Evolutionary conservation across 2,797 vertebrate genomes (phyloP).

Genomic region (Notoglanidium macrostoma): DNA sequence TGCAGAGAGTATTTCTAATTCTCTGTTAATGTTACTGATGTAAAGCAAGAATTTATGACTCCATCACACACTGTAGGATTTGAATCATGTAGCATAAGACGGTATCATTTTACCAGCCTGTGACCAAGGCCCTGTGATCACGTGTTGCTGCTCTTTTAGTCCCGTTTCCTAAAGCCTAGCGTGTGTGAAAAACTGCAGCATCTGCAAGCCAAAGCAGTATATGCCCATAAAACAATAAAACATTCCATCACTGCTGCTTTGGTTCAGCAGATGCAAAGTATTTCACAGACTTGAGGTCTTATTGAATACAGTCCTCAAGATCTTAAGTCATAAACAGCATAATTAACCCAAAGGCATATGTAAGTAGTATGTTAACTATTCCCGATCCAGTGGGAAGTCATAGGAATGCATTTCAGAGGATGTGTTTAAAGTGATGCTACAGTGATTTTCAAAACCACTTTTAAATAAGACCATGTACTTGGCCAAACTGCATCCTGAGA

Average conservation of each 20-base stretch:
- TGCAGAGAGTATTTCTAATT: background rate
- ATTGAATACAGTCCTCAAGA: conserved; percentile 27
- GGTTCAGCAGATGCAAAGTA: conserved; percentile 31
- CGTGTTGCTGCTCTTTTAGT: conserved; percentile 48
- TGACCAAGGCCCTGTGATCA: conserved; percentile 44
- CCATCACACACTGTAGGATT: background rate
- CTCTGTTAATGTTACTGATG: background rate
- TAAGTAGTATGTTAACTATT: conserved; percentile 22
- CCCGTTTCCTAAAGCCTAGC: conserved; percentile 39
- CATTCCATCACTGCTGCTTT: background rate
- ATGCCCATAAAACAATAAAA: background rate
- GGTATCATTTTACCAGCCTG: conserved; percentile 2
- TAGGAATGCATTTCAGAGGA: conserved; percentile 39
- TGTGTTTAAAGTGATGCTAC: conserved; percentile 33
- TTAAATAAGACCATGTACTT: background rate
- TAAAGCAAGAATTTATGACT: background rate
- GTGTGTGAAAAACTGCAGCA: conserved; percentile 41
- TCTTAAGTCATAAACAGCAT: conserved; percentile 45
- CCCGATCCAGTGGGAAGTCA: conserved; percentile 16
- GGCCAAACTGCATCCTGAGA: conserved; percentile 43
- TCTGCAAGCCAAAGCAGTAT: conserved; percentile 24
- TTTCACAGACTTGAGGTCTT: conserved; percentile 38
- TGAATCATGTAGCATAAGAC: background rate
- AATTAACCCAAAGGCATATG: conserved; percentile 42
- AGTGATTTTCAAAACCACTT: conserved; percentile 17